Conservation (phyloP, 2,113 vertebrate species). For the Eclectus roratus region DNA sequence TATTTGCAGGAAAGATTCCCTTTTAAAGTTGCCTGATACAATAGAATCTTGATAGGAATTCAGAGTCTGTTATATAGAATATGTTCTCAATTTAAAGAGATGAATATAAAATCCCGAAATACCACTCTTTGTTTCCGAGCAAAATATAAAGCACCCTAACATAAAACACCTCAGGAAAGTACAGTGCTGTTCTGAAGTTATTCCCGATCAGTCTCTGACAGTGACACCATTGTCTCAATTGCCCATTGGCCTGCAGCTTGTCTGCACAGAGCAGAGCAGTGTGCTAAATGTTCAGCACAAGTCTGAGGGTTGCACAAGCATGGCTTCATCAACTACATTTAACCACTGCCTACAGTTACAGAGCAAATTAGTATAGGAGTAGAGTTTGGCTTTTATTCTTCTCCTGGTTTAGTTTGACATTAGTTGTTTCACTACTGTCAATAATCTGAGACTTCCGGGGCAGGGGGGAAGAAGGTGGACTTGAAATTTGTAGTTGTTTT, state of each 20-base stretch:
- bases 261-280: fast-evolving
- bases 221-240: fast-evolving
- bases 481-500: neutral
- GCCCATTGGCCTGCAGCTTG: neutral
- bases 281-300: neutral
- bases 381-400: neutral
- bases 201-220: neutral
- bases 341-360: neutral
- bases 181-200: neutral
- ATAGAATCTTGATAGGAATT: neutral
- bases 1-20: neutral
- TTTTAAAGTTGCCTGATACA: neutral
- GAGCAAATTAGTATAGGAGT: neutral
- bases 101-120: neutral
- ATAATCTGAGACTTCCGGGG: neutral
- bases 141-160: neutral
- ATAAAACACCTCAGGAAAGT: neutral
- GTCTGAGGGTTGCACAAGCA: neutral
- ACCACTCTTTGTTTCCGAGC: neutral
- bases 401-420: neutral
- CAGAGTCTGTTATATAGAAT: neutral
- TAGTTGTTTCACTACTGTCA: neutral
- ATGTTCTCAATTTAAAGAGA: neutral
- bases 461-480: neutral
- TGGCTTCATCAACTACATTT: fast-evolving